Evolutionary conservation across 2,113 vertebrate species (phyloP).

Genomic region (Eudyptes chrysolophus): DNA sequence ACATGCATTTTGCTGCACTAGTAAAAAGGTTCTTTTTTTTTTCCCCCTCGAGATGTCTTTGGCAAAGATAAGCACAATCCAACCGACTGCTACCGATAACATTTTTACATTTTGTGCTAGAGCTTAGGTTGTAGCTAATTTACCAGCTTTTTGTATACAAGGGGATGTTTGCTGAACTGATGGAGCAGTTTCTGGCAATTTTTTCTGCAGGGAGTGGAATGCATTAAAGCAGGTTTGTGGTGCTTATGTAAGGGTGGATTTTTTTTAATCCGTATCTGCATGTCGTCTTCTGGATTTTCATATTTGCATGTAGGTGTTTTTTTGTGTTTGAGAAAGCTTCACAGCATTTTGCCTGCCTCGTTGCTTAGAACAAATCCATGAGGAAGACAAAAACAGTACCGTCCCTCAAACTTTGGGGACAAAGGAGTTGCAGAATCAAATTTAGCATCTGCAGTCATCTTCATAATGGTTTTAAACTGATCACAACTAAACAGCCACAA

Average conservation of each 20-base stretch:
- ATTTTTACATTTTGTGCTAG: background rate
- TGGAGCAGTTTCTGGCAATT: background rate
- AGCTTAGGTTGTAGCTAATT: background rate
- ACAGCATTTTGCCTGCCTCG: accelerated
- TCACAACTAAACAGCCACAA: background rate
- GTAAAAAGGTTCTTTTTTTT: background rate
- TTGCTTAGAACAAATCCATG: background rate
- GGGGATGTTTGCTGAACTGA: background rate
- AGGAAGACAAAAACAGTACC: background rate
- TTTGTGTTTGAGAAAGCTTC: background rate
- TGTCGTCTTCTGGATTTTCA: background rate
- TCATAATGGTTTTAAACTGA: background rate
- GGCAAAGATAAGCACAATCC: background rate
- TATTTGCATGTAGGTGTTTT: background rate
- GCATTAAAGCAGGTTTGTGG: background rate
- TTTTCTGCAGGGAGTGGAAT: background rate
- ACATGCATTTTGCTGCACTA: background rate
- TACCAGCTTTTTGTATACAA: background rate
- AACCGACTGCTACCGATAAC: background rate
- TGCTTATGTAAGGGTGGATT: background rate
- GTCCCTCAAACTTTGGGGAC: background rate
- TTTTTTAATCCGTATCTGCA: background rate
- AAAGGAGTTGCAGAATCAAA: background rate
- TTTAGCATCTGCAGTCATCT: background rate
- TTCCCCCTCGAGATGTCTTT: background rate